phyloP scores from a whole-genome alignment of 2,113 vertebrate genomes.

The Empidonax alnorum region DNA sequence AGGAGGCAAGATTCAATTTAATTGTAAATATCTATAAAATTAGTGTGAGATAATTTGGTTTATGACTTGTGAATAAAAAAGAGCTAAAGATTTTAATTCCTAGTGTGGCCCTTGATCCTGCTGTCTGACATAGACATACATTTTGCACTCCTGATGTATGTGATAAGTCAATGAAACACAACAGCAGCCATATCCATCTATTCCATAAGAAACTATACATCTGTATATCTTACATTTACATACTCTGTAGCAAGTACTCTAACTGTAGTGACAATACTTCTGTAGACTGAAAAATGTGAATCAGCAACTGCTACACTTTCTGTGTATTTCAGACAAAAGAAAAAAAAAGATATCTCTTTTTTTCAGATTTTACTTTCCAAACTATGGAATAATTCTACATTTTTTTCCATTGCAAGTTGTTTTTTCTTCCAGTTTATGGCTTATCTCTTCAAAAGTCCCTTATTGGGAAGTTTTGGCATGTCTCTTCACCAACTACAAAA shows the following conservation, averaged over 20 bases:
- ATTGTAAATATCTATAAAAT: background rate
- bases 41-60: background rate
- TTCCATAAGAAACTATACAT: background rate
- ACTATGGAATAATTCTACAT: background rate
- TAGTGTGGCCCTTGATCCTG: background rate
- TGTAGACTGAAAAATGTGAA: background rate
- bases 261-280: background rate
- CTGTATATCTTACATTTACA: background rate
- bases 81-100: background rate
- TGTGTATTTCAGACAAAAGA: background rate
- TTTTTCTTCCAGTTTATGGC: background rate
- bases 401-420: background rate
- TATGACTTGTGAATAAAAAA: background rate
- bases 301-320: background rate
- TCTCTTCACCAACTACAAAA: background rate
- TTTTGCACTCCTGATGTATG: background rate
- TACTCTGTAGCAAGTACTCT: background rate
- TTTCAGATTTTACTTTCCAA: background rate
- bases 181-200: background rate
- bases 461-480: background rate
- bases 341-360: background rate
- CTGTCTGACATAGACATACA: background rate
- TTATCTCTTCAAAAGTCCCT: background rate
- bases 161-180: background rate
- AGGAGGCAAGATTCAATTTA: background rate